Conservation (phyloP, 2,113 vertebrate genomes). For the Forbesichthys agassizii region DNA sequence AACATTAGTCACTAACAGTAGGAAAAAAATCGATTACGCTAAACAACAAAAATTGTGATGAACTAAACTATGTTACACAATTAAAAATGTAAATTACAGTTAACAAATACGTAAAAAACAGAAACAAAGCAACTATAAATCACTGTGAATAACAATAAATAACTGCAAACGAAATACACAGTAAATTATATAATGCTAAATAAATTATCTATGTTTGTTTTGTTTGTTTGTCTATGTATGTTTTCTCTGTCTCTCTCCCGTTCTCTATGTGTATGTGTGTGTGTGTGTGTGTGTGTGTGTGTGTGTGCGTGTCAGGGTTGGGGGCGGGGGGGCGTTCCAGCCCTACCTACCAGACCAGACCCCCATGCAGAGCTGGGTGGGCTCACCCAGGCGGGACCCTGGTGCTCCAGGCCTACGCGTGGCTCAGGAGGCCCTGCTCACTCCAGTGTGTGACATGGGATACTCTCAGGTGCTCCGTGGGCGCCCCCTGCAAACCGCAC, state of each 20-base stretch:
- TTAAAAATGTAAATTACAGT: too few species aligned
- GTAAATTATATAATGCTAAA: too few species aligned
- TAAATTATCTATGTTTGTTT: background rate
- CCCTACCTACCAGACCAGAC: conserved; percentile 76
- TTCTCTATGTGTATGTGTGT: background rate
- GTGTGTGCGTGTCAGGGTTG: conserved; percentile 43
- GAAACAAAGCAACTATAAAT: too few species aligned
- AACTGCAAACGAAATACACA: too few species aligned
- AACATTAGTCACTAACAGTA: too few species aligned
- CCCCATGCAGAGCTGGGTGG: conserved; percentile 68
- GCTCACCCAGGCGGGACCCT: conserved; percentile 55
- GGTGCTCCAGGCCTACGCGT: conserved; percentile 58
- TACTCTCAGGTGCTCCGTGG: conserved; percentile 72
- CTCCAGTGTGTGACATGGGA: conserved; percentile 77
- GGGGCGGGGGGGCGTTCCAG: conserved; percentile 74
- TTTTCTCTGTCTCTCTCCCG: background rate
- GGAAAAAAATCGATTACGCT: too few species aligned
- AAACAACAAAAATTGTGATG: too few species aligned
- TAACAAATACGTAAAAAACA: too few species aligned
- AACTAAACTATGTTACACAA: too few species aligned
- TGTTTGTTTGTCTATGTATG: background rate
- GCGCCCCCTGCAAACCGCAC: conserved; percentile 64
- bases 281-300: background rate
- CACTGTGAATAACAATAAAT: too few species aligned
- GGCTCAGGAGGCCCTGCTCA: conserved; percentile 75